Conservation (phyloP, 2,797 vertebrate species). For the Gymnopithys bicolor region DNA sequence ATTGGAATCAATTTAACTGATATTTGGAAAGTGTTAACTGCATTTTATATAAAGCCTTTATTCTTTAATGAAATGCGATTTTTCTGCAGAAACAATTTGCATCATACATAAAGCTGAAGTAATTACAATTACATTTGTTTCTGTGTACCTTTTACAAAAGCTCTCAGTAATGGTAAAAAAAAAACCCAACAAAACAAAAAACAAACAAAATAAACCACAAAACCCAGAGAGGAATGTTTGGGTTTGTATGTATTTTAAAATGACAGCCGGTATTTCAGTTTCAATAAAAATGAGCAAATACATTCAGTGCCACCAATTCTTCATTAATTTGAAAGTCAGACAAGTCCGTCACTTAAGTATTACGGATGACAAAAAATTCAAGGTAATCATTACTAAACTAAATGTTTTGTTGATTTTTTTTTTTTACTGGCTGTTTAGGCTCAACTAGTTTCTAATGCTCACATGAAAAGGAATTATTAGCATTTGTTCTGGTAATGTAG, state of each 20-base stretch:
- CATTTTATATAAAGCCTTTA: slow-evolving; percentile 46
- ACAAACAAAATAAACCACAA: too few relatives aligned
- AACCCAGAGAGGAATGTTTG: background rate
- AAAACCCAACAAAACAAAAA: too few relatives aligned
- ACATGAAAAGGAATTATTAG: background rate
- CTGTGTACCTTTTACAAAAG: background rate
- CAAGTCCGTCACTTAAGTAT: background rate
- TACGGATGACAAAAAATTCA: background rate
- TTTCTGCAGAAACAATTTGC: slow-evolving; percentile 59
- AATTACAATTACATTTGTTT: slow-evolving; percentile 58
- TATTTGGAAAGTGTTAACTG: slow-evolving; percentile 48
- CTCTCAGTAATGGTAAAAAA: background rate
- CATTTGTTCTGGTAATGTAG: slow-evolving; percentile 37
- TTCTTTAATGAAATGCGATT: slow-evolving; percentile 62
- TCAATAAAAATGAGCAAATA: background rate
- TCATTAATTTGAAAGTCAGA: background rate
- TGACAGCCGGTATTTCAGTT: background rate
- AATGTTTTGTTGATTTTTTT: slow-evolving; percentile 4
- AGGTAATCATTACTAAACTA: slow-evolving; percentile 8
- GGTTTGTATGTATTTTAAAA: background rate
- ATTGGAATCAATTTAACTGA: slow-evolving; percentile 63
- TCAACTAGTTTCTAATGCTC: slow-evolving; percentile 16
- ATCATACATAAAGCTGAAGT: slow-evolving; percentile 19
- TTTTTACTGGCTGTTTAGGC: background rate
- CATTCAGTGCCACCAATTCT: background rate